Evolutionary conservation across 2,113 vertebrate genomes (phyloP).

Genomic region (Xerus inauris): DNA sequence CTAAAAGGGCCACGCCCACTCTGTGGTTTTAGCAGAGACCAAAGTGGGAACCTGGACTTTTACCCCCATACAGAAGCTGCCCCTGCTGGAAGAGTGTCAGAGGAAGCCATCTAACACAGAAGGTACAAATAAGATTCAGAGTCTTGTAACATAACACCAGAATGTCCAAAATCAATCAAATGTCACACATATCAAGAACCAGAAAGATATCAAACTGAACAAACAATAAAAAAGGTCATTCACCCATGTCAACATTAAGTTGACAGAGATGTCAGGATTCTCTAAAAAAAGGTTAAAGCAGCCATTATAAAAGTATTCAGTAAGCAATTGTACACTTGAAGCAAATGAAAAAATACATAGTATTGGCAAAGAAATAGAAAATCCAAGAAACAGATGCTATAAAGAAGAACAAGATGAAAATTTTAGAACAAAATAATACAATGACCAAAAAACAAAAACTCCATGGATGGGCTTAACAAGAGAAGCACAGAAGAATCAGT

Average conservation of each 20-base stretch:
- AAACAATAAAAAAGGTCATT: not conserved
- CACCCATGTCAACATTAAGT: not conserved
- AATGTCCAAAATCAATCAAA: not conserved
- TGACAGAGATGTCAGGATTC: not conserved
- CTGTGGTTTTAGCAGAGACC: not conserved
- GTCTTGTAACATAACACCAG: not conserved
- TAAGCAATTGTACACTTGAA: not conserved
- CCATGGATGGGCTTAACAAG: not conserved
- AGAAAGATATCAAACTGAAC: not conserved
- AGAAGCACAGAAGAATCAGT: not conserved
- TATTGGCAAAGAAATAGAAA: not conserved
- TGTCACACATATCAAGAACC: not conserved
- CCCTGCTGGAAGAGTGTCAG: not conserved
- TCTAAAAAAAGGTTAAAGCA: not conserved
- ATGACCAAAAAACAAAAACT: not conserved
- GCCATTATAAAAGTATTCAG: not conserved
- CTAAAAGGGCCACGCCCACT: not conserved
- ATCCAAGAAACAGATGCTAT: not conserved
- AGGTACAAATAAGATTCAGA: not conserved
- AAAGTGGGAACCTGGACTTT: not conserved
- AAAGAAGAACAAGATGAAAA: slow-evolving; percentile 13
- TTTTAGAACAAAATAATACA: slow-evolving; percentile 14
- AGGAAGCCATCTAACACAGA: slow-evolving; percentile 3
- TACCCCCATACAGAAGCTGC: not conserved
- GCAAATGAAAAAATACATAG: not conserved